Evolutionary conservation across 2,888 invertebrate genomes (phyloP), one percentile per base, ranked within the genome.

Genomic region (Fragum sueziense): DNA sequence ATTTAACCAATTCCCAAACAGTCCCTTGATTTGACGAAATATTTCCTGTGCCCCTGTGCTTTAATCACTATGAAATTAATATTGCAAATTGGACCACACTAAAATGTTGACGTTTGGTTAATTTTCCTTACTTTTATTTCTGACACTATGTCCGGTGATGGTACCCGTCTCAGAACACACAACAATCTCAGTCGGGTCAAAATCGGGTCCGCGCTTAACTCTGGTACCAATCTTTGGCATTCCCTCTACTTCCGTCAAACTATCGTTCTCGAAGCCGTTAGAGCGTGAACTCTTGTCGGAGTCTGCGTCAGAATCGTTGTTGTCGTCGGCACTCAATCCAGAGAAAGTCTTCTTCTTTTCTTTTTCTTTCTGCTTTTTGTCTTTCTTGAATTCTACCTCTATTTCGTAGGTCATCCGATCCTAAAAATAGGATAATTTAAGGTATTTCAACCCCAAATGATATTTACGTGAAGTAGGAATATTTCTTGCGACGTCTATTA

Each of bases 131-230:
- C 65, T 41, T 65, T 65, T 41, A 1, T 61, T 37, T 47, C 47
- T 59, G 14, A 41, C 25, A 27, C 71, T 57, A 41, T 80, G 76
- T 3, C 70, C 76, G 20, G 73, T 76, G 7, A 72, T 37, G n/a
- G 76, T 76, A 25, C 80, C 80, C 27, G 29, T 69, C 7, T 69
- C 67, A 17, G 70, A 25, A 2, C 27, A 14, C 9, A 65, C 20
- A 7, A 22, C 25, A 31, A 54, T 65, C 41, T 65, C 41, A 25
- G 33, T 27, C 22, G 37, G 37, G 25, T 65, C 41, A 65, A 65
- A 65, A 37, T 77, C 74, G 17, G 77, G 80, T 31, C 80, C 77
- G 25, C 22, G 27, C 27, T 34, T 29, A 17, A 80, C 74, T 33
- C 76, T 57, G 11, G 71, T 37, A 31, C 80, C 76, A 25, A 80